A percentile compares a stretch with the other conserved stretches of the same genome.
Conservation (phyloP, 2,113 vertebrate genomes). For the Lampris incognitus region DNA sequence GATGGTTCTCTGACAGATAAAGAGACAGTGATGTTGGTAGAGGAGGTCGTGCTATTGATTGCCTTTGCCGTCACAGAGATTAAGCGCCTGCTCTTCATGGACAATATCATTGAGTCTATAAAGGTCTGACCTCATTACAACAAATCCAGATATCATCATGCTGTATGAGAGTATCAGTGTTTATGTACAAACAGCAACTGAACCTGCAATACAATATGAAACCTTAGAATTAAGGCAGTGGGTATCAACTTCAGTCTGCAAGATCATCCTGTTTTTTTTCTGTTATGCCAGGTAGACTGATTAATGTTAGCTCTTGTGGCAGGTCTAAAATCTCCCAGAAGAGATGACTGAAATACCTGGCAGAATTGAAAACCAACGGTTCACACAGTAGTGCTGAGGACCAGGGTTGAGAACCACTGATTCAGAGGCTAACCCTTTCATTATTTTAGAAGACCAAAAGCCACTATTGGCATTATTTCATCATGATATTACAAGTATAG, state of each 20-base stretch:
- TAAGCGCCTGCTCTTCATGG: slow-evolving; percentile 88
- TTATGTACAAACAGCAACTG: neutral
- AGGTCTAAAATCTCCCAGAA: too few species aligned
- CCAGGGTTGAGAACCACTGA: too few species aligned
- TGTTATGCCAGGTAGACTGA: too few species aligned
- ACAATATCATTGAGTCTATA: slow-evolving; percentile 87
- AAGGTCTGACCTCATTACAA: slow-evolving; percentile 82
- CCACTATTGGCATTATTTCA: neutral
- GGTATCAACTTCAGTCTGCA: too few species aligned
- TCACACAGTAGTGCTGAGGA: too few species aligned
- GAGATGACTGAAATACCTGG: too few species aligned
- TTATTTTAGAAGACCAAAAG: neutral
- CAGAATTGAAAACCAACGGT: too few species aligned
- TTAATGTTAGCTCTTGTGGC: too few species aligned
- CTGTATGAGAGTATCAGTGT: neutral
- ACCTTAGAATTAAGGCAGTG: neutral
- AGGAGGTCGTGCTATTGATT: slow-evolving; percentile 79
- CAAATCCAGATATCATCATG: neutral
- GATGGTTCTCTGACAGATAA: slow-evolving; percentile 86
- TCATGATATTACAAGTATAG: neutral
- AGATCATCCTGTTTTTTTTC: too few species aligned
- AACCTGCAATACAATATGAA: neutral
- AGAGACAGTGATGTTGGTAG: slow-evolving; percentile 84
- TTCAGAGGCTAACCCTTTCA: too few species aligned
- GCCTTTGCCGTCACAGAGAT: slow-evolving; percentile 81